phyloP scores from a whole-genome alignment of 2,888 invertebrate genomes.

The Apodemia hepburni region DNA sequence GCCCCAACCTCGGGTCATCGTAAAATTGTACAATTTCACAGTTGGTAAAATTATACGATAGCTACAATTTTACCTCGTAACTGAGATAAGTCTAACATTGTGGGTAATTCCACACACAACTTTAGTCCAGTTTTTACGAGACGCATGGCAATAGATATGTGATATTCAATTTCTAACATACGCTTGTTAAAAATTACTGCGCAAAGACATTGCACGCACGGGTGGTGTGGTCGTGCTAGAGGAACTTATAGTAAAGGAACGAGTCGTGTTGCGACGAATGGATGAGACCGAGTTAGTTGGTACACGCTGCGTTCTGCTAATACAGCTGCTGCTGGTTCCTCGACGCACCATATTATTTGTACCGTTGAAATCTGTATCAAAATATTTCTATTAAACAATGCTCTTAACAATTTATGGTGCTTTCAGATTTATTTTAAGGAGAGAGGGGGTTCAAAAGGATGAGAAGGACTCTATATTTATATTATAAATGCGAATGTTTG shows the following conservation, averaged over 20 bases:
- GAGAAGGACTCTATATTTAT: too few species aligned
- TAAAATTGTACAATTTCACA: too few species aligned
- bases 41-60: too few species aligned
- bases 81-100: too few species aligned
- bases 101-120: too few species aligned
- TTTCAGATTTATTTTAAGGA: background rate
- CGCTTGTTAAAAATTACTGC: background rate
- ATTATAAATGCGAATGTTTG: too few species aligned
- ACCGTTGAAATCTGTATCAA: conserved; percentile 53
- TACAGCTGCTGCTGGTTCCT: conserved; percentile 53
- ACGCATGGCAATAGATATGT: too few species aligned
- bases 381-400: background rate
- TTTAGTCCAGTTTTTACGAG: too few species aligned
- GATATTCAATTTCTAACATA: background rate
- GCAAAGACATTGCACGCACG: background rate
- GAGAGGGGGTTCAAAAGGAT: too few species aligned
- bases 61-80: too few species aligned
- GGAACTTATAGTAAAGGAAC: background rate
- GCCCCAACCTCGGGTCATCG: too few species aligned
- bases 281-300: conserved; percentile 55
- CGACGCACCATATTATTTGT: conserved; percentile 55
- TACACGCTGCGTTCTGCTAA: conserved; percentile 50
- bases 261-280: conserved; percentile 36
- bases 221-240: background rate
- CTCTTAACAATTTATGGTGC: background rate